Conservation (phyloP, 2,113 vertebrate species). For the Nesogale talazaci region DNA sequence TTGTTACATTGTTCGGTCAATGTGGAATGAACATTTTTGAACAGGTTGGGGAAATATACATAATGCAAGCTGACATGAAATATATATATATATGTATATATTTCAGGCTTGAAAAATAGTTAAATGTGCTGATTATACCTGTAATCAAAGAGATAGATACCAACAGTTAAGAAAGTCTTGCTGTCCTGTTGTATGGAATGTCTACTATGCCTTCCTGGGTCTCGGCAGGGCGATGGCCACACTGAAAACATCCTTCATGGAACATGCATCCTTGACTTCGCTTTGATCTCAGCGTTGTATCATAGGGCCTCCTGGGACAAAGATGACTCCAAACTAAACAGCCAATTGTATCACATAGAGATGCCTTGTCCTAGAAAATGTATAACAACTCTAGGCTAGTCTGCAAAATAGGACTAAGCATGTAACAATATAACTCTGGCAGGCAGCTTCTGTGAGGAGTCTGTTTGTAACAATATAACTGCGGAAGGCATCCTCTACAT, state of each 20-base stretch:
- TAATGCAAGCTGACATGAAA: background rate
- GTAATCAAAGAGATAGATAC: conserved; percentile 30
- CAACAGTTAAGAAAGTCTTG: background rate
- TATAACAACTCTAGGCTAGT: background rate
- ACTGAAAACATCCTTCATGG: background rate
- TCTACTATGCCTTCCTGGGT: background rate
- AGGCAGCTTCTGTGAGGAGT: background rate
- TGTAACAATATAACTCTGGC: too few species aligned
- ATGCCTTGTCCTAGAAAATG: background rate
- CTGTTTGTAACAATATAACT: background rate
- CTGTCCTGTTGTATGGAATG: background rate
- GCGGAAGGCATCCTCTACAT: background rate
- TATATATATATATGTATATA: background rate
- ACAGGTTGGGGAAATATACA: conserved; percentile 28
- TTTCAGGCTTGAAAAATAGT: conserved; percentile 42
- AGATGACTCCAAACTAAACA: background rate
- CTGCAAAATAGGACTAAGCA: background rate
- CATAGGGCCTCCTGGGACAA: background rate
- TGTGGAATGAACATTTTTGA: conserved; percentile 25
- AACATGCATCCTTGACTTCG: background rate
- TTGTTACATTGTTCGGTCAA: conserved; percentile 12
- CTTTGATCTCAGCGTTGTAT: conserved; percentile 7
- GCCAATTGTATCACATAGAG: background rate
- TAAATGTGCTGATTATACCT: conserved; percentile 11
- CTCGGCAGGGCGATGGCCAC: background rate